Conservation (phyloP, 2,113 vertebrate species). For the Aramus guarauna region DNA sequence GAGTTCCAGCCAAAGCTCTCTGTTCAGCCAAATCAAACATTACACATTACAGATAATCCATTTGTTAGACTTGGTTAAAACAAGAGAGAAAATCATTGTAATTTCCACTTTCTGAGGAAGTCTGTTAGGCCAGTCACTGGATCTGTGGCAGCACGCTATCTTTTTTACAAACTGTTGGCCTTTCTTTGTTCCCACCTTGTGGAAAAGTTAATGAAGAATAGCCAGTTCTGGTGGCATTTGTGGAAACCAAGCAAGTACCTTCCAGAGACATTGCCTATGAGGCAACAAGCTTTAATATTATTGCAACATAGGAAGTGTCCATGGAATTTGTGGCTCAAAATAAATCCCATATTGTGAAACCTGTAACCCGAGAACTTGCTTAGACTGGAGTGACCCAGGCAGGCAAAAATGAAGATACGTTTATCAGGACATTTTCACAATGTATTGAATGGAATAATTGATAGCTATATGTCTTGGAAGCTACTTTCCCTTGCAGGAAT, state of each 20-base stretch:
- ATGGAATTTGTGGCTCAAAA: slow-evolving; percentile 17
- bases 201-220: neutral
- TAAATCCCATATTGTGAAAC: neutral
- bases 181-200: neutral
- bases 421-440: neutral
- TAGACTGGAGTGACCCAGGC: neutral
- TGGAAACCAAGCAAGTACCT: neutral
- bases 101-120: neutral
- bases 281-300: neutral
- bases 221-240: neutral
- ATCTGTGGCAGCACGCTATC: neutral
- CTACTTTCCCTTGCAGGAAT: neutral
- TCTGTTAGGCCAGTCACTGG: neutral
- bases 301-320: neutral
- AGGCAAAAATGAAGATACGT: neutral
- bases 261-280: neutral
- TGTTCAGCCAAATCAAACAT: neutral
- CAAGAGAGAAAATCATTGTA: neutral
- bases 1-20: too few relatives aligned
- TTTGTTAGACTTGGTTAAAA: neutral
- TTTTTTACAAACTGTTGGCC: neutral
- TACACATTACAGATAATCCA: neutral
- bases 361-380: neutral
- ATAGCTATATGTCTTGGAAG: neutral
- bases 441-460: neutral